A percentile compares a stretch with the other conserved stretches of the same genome.
phyloP scores from a whole-genome alignment of 2,797 vertebrate genomes.

The Botia kubotai region DNA sequence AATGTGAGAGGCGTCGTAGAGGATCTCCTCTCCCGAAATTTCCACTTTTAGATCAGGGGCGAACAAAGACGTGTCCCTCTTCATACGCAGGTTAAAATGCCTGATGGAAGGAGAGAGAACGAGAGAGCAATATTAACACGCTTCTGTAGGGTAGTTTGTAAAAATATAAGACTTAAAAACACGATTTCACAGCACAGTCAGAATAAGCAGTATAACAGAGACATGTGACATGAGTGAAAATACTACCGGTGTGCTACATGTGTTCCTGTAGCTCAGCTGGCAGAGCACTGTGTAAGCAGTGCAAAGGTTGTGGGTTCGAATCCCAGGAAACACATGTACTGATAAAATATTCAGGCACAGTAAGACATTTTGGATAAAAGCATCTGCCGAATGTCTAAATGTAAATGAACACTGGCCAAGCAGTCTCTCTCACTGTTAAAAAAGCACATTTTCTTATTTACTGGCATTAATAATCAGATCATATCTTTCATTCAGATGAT shows the following conservation, averaged over 20 bases:
- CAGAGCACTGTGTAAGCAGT: too few species aligned
- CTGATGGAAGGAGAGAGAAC: slow-evolving; percentile 69
- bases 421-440: slow-evolving; percentile 1
- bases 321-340: too few species aligned
- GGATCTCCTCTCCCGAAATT: slow-evolving; percentile 81
- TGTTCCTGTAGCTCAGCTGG: too few species aligned
- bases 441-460: neutral
- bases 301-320: too few species aligned
- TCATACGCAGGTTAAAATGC: slow-evolving; percentile 94
- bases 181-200: neutral
- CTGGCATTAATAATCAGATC: neutral
- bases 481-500: neutral
- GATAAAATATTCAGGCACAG: too few species aligned
- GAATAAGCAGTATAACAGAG: neutral
- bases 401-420: neutral
- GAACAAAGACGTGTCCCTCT: slow-evolving; percentile 88
- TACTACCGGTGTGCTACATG: too few species aligned
- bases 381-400: neutral
- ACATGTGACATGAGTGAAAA: too few species aligned
- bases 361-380: too few species aligned
- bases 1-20: slow-evolving; percentile 93
- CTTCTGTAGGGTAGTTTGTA: neutral
- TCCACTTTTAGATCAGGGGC: slow-evolving; percentile 90
- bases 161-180: neutral
- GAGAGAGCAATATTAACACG: slow-evolving; percentile 23